phyloP scores from a whole-genome alignment of 2,113 vertebrate genomes.

The Vombatus ursinus region DNA sequence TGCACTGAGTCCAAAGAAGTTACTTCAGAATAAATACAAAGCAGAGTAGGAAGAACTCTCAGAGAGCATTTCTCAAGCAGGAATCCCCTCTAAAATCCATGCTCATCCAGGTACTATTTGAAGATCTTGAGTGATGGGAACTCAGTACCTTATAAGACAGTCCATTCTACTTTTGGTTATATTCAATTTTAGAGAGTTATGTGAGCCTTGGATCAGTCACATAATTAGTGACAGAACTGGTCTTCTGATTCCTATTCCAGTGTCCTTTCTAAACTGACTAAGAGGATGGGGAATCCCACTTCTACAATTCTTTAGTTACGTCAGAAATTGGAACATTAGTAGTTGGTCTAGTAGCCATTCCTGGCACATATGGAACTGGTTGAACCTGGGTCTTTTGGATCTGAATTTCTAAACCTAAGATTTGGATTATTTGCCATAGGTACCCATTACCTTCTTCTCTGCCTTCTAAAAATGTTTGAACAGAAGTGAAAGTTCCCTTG shows the following conservation, averaged over 20 bases:
- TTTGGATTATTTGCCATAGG: neutral
- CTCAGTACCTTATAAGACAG: neutral
- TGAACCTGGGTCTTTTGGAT: conserved; percentile 1
- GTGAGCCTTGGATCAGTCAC: neutral
- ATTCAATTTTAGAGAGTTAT: neutral
- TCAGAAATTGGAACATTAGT: neutral
- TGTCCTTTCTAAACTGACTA: neutral
- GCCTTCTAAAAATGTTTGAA: neutral
- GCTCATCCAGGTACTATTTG: neutral
- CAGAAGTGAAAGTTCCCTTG: neutral
- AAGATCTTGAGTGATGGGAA: neutral
- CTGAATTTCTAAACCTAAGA: conserved; percentile 9
- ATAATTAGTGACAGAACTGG: neutral
- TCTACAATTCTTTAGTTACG: neutral
- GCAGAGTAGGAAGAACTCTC: neutral
- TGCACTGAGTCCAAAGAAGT: neutral
- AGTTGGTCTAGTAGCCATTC: neutral
- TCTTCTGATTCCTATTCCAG: neutral
- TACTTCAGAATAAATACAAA: neutral
- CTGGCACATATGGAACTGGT: neutral
- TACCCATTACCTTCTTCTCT: neutral
- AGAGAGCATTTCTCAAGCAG: neutral
- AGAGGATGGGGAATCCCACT: neutral
- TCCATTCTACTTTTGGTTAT: neutral
- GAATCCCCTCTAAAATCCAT: neutral